Evolutionary conservation across 2,888 invertebrate species (phyloP), one percentile per base, ranked within the genome.

Genomic region (Pyrgus malvae): DNA sequence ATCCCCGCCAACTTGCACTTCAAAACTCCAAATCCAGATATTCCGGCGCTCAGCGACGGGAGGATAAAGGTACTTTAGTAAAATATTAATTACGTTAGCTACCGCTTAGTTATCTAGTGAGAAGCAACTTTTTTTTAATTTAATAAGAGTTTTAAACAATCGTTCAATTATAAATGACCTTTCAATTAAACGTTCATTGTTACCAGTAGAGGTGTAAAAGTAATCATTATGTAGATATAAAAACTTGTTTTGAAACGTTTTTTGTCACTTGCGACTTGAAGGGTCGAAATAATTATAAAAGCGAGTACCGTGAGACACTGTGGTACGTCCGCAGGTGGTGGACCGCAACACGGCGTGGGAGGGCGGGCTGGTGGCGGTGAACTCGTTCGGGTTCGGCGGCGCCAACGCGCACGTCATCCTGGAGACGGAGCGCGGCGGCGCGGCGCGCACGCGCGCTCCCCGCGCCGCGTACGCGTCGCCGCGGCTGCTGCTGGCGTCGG

Each of bases 351-450:
- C 93, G 59, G 93, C 94, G 19, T 98, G 96, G 95, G 93, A 95
- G 50, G 98, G 98, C 44, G 98, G 98, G n/a, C 92, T 97, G 57
- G 94, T 97, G 48, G 98, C 95, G 16, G 85, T 99, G 23, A 99
- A 99, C 90, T 98, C 98, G 6, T 99, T 99, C 83, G 99, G 99
- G 12, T 99, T 99, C 86, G 99, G 99, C 59, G 99, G 99, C 50
- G 97, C 98, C 37, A 98, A 98, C 84, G 97, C 96, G n/a, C 98
- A 98, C 84, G 87, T 97, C 0, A 91, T 98, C 64, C 91, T 98
- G 9, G 94, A 95, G 75, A 95, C 97, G 4, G 94, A 96, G 78
- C 92, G 94, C 0, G 68, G 74, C 61, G 68, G 73, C 61, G 64
- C 56, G 94, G 94, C 72, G 93, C 93, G 37, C 25, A 4, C 94